Evolutionary conservation across 2,113 vertebrate species (phyloP).

Genomic region (Neoarius graeffei): DNA sequence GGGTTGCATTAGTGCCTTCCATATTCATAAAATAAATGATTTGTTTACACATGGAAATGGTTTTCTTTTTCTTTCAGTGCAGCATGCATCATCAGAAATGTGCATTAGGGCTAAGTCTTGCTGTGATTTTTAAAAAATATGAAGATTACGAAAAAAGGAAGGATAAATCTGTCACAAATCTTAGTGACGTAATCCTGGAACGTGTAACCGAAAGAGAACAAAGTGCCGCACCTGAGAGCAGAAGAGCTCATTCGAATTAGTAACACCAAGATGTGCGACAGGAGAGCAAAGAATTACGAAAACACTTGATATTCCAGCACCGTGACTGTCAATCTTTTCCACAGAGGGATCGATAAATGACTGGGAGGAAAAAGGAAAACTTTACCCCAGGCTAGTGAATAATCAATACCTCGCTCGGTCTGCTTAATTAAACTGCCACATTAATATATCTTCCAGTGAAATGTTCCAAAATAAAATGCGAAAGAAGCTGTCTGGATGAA

Average conservation of each 20-base stretch:
- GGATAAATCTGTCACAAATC: neutral
- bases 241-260: neutral
- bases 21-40: slow-evolving; percentile 43
- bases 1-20: slow-evolving; percentile 37
- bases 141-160: neutral
- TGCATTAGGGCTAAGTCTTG: neutral
- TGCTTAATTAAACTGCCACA: slow-evolving; percentile 72
- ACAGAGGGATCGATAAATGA: slow-evolving; percentile 69
- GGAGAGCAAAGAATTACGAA: neutral
- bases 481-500: slow-evolving; percentile 30
- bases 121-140: neutral
- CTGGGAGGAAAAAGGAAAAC: slow-evolving; percentile 71
- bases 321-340: slow-evolving; percentile 59
- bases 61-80: slow-evolving; percentile 26
- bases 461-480: slow-evolving; percentile 49
- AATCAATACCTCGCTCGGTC: slow-evolving; percentile 70
- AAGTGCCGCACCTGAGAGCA: neutral
- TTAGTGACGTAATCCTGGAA: neutral
- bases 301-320: slow-evolving; percentile 63
- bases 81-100: neutral
- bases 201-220: neutral
- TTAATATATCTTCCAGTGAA: slow-evolving; percentile 67
- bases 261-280: neutral
- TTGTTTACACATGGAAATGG: slow-evolving; percentile 41
- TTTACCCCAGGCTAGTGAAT: slow-evolving; percentile 70